phyloP scores from a whole-genome alignment of 2,797 vertebrate species.

The Leptoclinus maculatus region DNA sequence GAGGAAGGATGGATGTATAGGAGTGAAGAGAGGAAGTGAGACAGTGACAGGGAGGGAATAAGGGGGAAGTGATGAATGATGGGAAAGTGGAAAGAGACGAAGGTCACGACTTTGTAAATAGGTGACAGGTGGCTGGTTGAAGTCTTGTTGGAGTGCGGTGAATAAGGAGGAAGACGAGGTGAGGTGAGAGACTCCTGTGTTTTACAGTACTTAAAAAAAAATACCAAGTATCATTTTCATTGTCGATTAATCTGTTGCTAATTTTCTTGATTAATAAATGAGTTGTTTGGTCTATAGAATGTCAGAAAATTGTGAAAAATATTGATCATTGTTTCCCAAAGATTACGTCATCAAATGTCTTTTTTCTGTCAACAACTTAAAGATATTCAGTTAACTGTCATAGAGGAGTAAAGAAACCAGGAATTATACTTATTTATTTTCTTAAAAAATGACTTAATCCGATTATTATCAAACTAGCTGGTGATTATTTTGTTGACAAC shows the following conservation, averaged over 20 bases:
- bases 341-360: neutral
- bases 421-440: no score
- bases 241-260: neutral
- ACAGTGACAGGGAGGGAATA: constrained; percentile 20
- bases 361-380: neutral
- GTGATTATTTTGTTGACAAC: neutral
- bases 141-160: constrained; percentile 17
- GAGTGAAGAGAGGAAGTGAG: constrained; percentile 24
- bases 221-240: neutral
- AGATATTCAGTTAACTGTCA: neutral
- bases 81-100: constrained; percentile 42
- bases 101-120: constrained; percentile 30
- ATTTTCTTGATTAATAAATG: neutral
- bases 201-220: neutral
- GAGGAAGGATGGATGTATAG: constrained; percentile 20
- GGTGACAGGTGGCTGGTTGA: constrained; percentile 18
- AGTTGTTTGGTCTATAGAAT: neutral
- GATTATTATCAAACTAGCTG: neutral
- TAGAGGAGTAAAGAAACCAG: neutral
- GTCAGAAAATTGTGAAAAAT: neutral
- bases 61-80: constrained; percentile 37
- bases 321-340: neutral
- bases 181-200: neutral
- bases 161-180: neutral
- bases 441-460: no score